Base-by-base conservation (phyloP, 2,113 vertebrate genomes). In the Percina caprodes region DNA sequence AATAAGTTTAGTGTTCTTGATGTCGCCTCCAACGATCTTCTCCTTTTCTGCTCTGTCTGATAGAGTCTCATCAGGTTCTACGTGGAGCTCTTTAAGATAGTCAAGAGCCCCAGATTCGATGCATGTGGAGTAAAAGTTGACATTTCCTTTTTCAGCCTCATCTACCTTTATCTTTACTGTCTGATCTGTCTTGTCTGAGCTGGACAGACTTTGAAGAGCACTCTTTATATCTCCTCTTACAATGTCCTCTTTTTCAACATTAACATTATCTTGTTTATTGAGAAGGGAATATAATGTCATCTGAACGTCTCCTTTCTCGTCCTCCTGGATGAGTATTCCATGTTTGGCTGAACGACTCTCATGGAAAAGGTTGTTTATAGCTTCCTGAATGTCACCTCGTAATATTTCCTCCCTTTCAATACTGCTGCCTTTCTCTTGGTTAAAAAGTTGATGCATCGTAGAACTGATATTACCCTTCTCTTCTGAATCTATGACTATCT, bases 211-310 rank as follows among this genome's bases (percentile, higher is more conserved):
- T 81, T 96, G 91, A 79, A 98, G 95, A 52, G 95, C 91, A 8
- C 77, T 92, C 88, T 92, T 96, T 55, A 98, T 94, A 86, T 98
- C 94, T 6, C 97, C 97, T 69, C 92, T 91, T 69, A 97, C 81
- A 30, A 98, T 86, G 69, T 96, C 94, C 85, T 96, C 95, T 80
- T 91, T 96, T 79, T 96, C 89, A 66, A 90, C 51, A 76, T 55
- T 79, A 45, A 87, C 65, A 54, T 88, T 73, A 26, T 95, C 84
- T 55, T 95, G 90, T 92, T 96, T 93, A 85, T 98, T 96, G 79
- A 98, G 95, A 77, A 98, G 96, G 68, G 97, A 97, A 86, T 98
- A 98, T 67, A 98, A 91, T 48, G 97, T 98, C 97, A 98, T 97
- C 70, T 93, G 96, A 71, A 98, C 92, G 65, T 98, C 96, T n/a